These are phyloP conservation scores for Pseudopipra pipra DNA, from an alignment of 2,113 vertebrate genomes.

Conservation along the genomic window DNA sequence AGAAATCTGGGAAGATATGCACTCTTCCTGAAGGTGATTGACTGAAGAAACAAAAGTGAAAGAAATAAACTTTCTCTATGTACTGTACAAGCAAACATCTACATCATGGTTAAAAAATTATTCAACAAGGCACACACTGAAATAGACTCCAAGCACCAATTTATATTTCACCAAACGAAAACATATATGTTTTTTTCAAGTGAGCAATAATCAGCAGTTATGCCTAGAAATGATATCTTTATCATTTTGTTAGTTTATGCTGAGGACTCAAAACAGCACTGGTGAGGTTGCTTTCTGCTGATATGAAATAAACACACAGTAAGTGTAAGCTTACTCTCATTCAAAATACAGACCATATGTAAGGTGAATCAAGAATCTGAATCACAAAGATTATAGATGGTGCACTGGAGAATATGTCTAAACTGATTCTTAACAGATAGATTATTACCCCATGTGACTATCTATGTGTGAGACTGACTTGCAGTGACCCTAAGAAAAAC, in stretches of 20 bases:
- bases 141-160: neutral
- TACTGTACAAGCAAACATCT: neutral
- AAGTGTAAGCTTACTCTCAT: neutral
- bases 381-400: neutral
- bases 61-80: neutral
- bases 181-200: neutral
- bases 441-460: neutral
- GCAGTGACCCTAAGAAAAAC: neutral
- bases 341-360: neutral
- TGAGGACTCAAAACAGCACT: neutral
- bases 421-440: neutral
- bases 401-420: neutral
- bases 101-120: neutral
- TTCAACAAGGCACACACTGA: neutral
- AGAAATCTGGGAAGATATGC: neutral
- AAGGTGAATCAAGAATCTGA: neutral
- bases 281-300: neutral
- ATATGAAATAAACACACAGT: neutral
- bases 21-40: accelerated
- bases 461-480: neutral
- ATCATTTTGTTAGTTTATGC: neutral
- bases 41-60: neutral
- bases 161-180: neutral
- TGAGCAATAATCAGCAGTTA: neutral
- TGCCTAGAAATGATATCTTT: neutral